A percentile compares a stretch with the other conserved stretches of the same genome.
Evolutionary conservation across 2,888 invertebrate species (phyloP).

Genomic region (Galerucella calmariensis): DNA sequence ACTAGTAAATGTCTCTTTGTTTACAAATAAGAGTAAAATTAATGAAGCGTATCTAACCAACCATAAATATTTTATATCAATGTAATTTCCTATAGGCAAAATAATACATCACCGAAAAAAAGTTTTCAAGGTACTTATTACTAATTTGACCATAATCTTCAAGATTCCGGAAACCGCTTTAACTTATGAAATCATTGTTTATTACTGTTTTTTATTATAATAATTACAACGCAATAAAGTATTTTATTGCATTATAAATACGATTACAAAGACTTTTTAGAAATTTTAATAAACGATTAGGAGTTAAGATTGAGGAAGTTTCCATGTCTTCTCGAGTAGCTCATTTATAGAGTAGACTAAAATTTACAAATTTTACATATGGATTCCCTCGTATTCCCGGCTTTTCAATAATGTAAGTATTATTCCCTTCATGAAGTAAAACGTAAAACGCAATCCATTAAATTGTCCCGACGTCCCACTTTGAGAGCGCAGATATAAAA

Average conservation of each 20-base stretch:
- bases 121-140: neutral
- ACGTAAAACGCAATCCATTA: constrained; percentile 3
- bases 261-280: too few relatives aligned
- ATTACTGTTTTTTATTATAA: neutral
- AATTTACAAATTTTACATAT: too few relatives aligned
- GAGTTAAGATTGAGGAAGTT: too few relatives aligned
- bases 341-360: too few relatives aligned
- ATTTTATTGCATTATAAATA: too few relatives aligned
- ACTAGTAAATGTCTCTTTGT: too few relatives aligned
- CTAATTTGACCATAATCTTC: neutral
- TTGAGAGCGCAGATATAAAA: constrained; percentile 5
- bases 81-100: neutral
- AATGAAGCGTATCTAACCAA: neutral
- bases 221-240: neutral
- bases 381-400: too few relatives aligned
- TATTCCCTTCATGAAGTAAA: neutral
- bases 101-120: neutral
- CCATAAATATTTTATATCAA: neutral
- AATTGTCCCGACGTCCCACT: neutral
- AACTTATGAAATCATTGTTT: neutral
- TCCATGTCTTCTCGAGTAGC: too few relatives aligned
- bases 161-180: constrained; percentile 4
- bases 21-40: too few relatives aligned
- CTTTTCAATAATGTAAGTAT: neutral
- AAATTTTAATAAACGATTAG: too few relatives aligned